phyloP scores from a whole-genome alignment of 2,888 invertebrate genomes.

The Gandaritis pyraliata region DNA sequence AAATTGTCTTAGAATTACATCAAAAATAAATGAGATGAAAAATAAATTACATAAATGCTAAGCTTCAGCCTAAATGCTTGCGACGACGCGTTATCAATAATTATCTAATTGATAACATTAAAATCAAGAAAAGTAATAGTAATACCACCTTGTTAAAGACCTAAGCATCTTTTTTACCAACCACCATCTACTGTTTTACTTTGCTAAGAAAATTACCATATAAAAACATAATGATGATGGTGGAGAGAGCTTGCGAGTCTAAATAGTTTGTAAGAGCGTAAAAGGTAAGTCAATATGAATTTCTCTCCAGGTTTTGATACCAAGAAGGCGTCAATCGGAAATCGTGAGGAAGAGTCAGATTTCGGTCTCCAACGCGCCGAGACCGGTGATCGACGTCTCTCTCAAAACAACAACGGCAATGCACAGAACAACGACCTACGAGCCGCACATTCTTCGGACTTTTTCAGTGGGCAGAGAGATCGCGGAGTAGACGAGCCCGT shows the following conservation, averaged over 20 bases:
- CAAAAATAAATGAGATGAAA: constrained; percentile 7
- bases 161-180: too few relatives aligned
- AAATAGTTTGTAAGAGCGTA: too few relatives aligned
- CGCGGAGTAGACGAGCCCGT: constrained; percentile 73
- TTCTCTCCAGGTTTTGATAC: constrained; percentile 84
- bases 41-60: constrained; percentile 51
- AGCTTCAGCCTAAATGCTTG: constrained; percentile 56
- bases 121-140: background rate
- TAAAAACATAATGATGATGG: too few relatives aligned
- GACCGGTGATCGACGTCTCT: constrained; percentile 82
- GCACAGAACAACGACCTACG: constrained; percentile 85
- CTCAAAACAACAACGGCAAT: constrained; percentile 59
- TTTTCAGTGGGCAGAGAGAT: constrained; percentile 86
- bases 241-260: too few relatives aligned
- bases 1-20: too few relatives aligned
- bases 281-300: constrained; percentile 9
- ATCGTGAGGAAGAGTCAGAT: constrained; percentile 88
- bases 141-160: too few relatives aligned
- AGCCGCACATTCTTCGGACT: constrained; percentile 90
- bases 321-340: constrained; percentile 80
- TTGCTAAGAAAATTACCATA: too few relatives aligned
- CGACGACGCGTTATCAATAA: constrained; percentile 43
- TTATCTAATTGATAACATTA: background rate
- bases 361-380: constrained; percentile 90
- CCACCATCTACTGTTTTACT: too few relatives aligned